Conservation (phyloP, 30 jellyfish, hydroid and myxozoan genomes). For the Sanderia malayensis region DNA sequence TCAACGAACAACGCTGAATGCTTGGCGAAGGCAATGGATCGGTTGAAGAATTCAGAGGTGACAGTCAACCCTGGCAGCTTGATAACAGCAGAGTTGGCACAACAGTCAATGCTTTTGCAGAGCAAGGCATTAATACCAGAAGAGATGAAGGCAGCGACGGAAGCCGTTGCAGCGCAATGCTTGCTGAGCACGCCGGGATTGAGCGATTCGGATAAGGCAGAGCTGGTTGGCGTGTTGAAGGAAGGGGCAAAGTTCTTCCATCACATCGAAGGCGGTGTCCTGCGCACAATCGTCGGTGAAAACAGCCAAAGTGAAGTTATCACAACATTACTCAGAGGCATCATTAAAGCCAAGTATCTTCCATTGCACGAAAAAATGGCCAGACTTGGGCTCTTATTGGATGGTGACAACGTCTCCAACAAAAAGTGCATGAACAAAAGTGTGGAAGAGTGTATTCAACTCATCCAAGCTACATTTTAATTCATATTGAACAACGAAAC, state of each 20-base stretch:
- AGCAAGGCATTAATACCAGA: neutral
- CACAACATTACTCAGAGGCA: neutral
- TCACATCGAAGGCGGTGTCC: slow-evolving; percentile 35
- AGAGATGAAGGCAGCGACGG: slow-evolving; percentile 37
- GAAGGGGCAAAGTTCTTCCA: slow-evolving; percentile 32
- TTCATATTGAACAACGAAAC: no score
- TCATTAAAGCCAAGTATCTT: neutral
- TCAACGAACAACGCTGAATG: slow-evolving; percentile 11
- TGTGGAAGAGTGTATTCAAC: slow-evolving; percentile 12
- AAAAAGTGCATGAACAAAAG: neutral
- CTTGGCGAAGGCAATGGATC: neutral
- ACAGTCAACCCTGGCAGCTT: neutral
- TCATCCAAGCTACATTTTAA: no score
- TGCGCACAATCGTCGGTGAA: slow-evolving; percentile 13
- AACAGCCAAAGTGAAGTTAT: neutral
- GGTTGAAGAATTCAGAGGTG: neutral
- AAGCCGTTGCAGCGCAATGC: slow-evolving; percentile 23
- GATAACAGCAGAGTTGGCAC: slow-evolving; percentile 5
- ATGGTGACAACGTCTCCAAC: neutral
- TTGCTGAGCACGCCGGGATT: slow-evolving; percentile 3
- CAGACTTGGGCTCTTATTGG: neutral
- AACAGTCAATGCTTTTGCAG: neutral
- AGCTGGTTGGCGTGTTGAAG: neutral
- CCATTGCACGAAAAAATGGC: neutral
- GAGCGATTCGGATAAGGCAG: neutral